Conservation (phyloP, 2,113 vertebrate species). For the Bambusicola thoracicus region DNA sequence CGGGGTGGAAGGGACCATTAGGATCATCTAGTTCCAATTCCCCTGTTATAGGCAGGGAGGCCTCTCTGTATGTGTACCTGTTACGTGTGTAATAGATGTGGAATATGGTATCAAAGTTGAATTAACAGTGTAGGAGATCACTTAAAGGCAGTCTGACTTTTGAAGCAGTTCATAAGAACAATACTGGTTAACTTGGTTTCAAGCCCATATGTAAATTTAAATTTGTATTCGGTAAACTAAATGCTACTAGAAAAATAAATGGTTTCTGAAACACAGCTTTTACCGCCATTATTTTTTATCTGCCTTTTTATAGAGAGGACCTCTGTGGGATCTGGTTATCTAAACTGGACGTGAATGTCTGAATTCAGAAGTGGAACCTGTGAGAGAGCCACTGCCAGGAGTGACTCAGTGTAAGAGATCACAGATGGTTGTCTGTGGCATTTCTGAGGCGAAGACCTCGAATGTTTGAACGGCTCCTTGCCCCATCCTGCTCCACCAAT, state of each 20-base stretch:
- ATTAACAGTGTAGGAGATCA: conserved; percentile 31
- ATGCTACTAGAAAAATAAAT: neutral
- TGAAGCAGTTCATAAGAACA: neutral
- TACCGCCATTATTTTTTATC: neutral
- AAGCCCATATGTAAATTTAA: neutral
- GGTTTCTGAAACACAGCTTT: neutral
- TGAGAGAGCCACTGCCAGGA: too few species aligned
- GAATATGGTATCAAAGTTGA: conserved; percentile 54
- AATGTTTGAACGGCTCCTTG: neutral
- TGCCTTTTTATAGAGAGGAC: neutral
- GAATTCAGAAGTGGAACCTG: too few species aligned
- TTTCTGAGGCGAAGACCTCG: neutral
- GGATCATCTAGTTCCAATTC: too few species aligned
- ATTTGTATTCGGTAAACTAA: neutral
- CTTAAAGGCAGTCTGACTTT: conserved; percentile 28
- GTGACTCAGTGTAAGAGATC: too few species aligned
- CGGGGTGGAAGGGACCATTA: too few species aligned
- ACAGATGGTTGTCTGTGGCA: neutral
- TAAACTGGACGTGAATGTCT: neutral
- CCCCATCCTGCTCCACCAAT: neutral
- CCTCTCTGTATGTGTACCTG: neutral
- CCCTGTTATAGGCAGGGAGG: too few species aligned
- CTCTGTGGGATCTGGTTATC: neutral
- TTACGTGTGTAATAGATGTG: neutral
- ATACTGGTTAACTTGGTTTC: neutral